Evolutionary conservation across 2,113 vertebrate genomes (phyloP).

Genomic region (Oncorhynchus tshawytscha): DNA sequence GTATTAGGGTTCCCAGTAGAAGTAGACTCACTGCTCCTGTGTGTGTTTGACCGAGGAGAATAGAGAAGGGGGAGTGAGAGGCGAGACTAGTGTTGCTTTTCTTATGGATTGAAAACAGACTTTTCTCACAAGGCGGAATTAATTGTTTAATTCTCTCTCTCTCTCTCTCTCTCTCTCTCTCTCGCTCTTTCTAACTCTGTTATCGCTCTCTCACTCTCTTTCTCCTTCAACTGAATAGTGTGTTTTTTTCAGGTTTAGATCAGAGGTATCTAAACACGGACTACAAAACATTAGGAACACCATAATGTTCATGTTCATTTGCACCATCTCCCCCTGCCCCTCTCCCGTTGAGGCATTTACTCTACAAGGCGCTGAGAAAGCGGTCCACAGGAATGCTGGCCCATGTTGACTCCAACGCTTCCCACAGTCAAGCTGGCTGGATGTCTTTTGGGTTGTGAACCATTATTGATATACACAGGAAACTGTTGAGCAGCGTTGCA

Average conservation of each 20-base stretch:
- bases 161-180: conserved; percentile 2
- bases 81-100: conserved; percentile 38
- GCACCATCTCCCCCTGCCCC: no score
- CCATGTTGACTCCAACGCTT: no score
- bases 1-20: conserved; percentile 70
- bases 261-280: no score
- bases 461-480: no score
- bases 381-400: no score
- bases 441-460: no score
- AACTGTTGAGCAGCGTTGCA: no score
- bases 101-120: conserved; percentile 57
- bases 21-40: conserved; percentile 31
- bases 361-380: no score
- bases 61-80: conserved; percentile 38
- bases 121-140: conserved; percentile 9
- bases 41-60: conserved; percentile 58
- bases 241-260: conserved; percentile 10
- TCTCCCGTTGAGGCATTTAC: no score
- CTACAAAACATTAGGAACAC: no score
- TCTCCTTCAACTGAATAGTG: conserved; percentile 16
- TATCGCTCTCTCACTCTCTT: not conserved
- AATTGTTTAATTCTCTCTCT: not conserved
- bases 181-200: not conserved
- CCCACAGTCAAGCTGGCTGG: no score
- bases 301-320: no score